phyloP scores from a whole-genome alignment of 2,113 vertebrate species.

The Hemicordylus capensis region DNA sequence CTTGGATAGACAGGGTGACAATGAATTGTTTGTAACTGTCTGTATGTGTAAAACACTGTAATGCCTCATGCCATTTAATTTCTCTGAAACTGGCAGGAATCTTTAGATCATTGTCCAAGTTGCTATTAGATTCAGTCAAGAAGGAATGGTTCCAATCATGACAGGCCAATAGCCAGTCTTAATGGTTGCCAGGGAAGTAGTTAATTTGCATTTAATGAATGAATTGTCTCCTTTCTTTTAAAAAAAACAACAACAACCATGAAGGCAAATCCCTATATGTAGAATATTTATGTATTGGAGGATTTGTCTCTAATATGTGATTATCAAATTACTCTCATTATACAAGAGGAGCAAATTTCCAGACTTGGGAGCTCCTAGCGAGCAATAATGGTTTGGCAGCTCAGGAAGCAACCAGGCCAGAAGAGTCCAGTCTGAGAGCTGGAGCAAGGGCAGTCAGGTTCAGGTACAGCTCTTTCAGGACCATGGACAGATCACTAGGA shows the following conservation, averaged over 20 bases:
- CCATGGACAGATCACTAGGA: no score
- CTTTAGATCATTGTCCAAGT: slow-evolving; percentile 12
- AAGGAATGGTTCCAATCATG: background rate
- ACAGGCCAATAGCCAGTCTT: background rate
- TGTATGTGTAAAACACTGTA: background rate
- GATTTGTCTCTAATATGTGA: background rate
- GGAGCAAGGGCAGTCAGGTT: no score
- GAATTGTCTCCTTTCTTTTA: background rate
- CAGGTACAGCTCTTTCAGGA: no score
- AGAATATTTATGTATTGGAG: background rate
- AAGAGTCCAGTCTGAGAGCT: no score
- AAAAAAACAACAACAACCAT: no score
- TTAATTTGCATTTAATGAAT: slow-evolving; percentile 6
- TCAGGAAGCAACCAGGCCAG: no score
- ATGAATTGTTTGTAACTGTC: slow-evolving; percentile 13
- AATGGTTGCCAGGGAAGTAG: background rate
- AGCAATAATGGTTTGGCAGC: no score
- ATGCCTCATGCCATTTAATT: slow-evolving; percentile 12
- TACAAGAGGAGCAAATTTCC: no score
- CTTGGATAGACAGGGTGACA: background rate
- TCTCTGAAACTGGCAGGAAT: slow-evolving; percentile 3
- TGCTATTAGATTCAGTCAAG: background rate
- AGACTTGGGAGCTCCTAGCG: no score
- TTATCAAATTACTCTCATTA: background rate
- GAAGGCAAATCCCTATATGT: background rate